Base-by-base conservation (phyloP, 1,140 invertebrate genomes). In the Andrena cerasifolii region DNA sequence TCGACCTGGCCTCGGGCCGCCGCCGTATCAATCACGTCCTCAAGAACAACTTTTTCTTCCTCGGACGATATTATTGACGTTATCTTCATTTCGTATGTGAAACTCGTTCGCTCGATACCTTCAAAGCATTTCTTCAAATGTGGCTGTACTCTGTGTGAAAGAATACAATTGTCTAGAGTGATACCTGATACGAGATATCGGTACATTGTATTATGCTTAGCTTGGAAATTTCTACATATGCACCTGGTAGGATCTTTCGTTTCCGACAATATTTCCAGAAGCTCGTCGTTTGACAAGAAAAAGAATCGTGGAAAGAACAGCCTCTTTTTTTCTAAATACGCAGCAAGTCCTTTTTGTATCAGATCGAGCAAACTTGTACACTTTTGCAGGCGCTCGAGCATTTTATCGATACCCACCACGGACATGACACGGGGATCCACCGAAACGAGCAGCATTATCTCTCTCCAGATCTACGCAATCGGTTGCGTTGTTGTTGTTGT, bases 101-200 rank as follows among this genome's bases (percentile, higher is more conserved):
- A 99, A 31, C 94, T 95, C 8, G 99, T 91, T 78, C 94, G 96
- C 6, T 96, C 96, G 78, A 99, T 99, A 33, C 98, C 97, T 92
- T 98, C 97, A 92, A 99, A 99, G 90, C 98, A 99, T 89, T 99
- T 99, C 94, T 98, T 99, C 65, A 99, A 93, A 94, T 99, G 98
- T n/a, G 98, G 98, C 90, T 99, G 98, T n/a, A 99, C 97, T 80
- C 96, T 54, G 26, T 54, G 10, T n/a, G n/a, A n/a, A 43, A 63
- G 6, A 49, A 72, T 59, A n/a, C 36, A 8, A 16, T 5, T 28
- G 21, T 18, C 0, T 6, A 45, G 14, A 1, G 24, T 16, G 31
- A 45, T 8, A 36, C 5, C 2, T n/a, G 5, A 47, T 8, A 61
- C 6, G 31, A 18, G 3, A 26, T 6, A 6, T 36, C 8, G 18